phyloP scores from a whole-genome alignment of 1,140 invertebrate genomes.

The Gryllus bimaculatus region DNA sequence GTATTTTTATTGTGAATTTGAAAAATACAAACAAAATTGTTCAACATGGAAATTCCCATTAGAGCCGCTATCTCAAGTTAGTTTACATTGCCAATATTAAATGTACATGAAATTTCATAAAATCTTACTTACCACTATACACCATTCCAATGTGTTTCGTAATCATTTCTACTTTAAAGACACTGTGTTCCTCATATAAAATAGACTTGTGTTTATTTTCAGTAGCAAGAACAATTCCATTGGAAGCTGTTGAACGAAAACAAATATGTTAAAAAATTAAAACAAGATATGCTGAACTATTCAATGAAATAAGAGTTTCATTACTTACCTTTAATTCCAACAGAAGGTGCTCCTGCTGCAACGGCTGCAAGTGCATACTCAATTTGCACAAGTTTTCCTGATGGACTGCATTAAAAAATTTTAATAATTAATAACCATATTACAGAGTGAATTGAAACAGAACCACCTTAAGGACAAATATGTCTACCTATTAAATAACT shows the following conservation, averaged over 20 bases:
- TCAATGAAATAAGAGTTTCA: background rate
- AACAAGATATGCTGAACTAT: constrained; percentile 9
- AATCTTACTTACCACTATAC: constrained; percentile 62
- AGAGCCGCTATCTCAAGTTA: too few species aligned
- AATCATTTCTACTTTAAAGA: constrained; percentile 92
- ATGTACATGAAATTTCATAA: background rate
- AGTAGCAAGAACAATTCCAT: constrained; percentile 95
- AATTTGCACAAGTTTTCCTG: constrained; percentile 98
- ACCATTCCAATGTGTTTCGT: constrained; percentile 96
- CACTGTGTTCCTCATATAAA: constrained; percentile 91
- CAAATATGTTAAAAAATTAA: constrained; percentile 23
- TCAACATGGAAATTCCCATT: too few species aligned
- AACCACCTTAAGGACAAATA: background rate
- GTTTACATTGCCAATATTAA: too few species aligned
- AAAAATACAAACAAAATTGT: too few species aligned
- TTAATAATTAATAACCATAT: background rate
- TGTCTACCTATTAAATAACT: background rate
- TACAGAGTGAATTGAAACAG: too few species aligned
- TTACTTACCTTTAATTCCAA: constrained; percentile 87
- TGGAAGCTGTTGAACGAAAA: constrained; percentile 52
- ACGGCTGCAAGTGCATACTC: constrained; percentile 99
- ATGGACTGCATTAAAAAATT: constrained; percentile 67
- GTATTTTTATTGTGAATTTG: too few species aligned
- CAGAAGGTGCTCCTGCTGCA: constrained; percentile 94
- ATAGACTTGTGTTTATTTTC: constrained; percentile 98